Evolutionary conservation across 92 coral and sea anemone genomes (phyloP).

Genomic region (Zoanthus sansibaricus): DNA sequence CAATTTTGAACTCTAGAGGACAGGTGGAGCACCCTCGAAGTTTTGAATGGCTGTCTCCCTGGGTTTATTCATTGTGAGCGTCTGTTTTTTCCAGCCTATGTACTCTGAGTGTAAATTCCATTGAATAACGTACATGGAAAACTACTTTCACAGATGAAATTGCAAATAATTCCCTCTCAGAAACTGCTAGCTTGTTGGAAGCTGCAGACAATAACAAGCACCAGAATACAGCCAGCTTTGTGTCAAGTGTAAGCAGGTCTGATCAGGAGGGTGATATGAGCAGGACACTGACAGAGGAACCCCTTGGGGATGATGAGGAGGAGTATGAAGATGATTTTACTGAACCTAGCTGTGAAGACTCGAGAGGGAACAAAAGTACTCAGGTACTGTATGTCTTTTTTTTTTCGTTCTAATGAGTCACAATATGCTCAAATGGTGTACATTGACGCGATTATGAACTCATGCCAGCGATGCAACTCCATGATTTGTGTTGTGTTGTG

Average conservation of each 20-base stretch:
- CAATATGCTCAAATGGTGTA: too few relatives aligned
- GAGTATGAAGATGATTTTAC: constrained; percentile 90
- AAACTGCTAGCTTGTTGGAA: constrained; percentile 82
- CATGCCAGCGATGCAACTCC: too few relatives aligned
- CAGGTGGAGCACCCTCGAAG: too few relatives aligned
- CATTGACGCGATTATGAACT: too few relatives aligned
- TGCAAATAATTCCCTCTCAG: constrained; percentile 63
- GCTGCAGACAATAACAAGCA: constrained; percentile 48
- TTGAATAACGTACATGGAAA: neutral
- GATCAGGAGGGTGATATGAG: constrained; percentile 64
- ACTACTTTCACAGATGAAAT: constrained; percentile 51
- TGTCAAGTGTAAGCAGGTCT: constrained; percentile 55
- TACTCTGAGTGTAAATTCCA: neutral
- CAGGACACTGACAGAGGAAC: constrained; percentile 68
- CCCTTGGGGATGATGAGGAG: constrained; percentile 49
- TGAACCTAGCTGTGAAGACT: constrained; percentile 56
- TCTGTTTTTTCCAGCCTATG: too few relatives aligned
- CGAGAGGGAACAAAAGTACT: neutral
- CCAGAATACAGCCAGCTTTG: constrained; percentile 71
- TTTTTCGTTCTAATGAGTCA: neutral
- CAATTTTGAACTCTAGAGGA: too few relatives aligned
- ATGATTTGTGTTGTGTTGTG: too few relatives aligned
- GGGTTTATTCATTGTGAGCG: too few relatives aligned
- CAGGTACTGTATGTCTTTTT: neutral
- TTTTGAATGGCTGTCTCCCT: too few relatives aligned